Percentiles rank a stretch among this genome's conserved stretches.
Evolutionary conservation across 2,888 invertebrate species (phyloP).

Genomic region (Vesta saturnalis): DNA sequence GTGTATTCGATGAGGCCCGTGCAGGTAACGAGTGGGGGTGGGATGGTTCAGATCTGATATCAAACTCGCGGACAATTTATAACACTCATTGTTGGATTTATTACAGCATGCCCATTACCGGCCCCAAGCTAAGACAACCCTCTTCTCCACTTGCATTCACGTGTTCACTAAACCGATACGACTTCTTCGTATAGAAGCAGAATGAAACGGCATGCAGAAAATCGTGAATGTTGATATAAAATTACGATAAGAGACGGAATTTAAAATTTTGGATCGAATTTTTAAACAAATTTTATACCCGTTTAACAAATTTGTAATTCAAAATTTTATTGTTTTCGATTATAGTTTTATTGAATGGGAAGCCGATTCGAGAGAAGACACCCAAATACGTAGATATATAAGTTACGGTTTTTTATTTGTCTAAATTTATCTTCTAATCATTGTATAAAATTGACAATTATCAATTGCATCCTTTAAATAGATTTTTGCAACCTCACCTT

Average conservation of each 20-base stretch:
- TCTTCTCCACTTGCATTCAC: conserved; percentile 25
- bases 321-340: conserved; percentile 61
- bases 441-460: too few species aligned
- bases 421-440: not conserved
- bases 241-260: conserved; percentile 58
- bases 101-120: conserved; percentile 54
- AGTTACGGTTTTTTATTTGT: conserved; percentile 45
- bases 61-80: conserved; percentile 61
- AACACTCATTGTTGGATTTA: conserved; percentile 59
- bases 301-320: conserved; percentile 61
- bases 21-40: conserved; percentile 47
- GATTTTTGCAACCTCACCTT: too few species aligned
- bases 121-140: conserved; percentile 49
- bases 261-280: conserved; percentile 59
- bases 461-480: too few species aligned
- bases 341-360: conserved; percentile 53
- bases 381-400: conserved; percentile 40
- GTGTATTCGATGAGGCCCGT: conserved; percentile 34
- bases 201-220: conserved; percentile 16
- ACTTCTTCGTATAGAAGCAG: not conserved
- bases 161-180: conserved; percentile 16
- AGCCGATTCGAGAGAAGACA: conserved; percentile 39
- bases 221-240: conserved; percentile 55
- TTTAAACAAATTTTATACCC: conserved; percentile 58
- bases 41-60: conserved; percentile 54